Evolutionary conservation across 1,140 invertebrate genomes (phyloP), one percentile per base, ranked within the genome.

Genomic region (Harlomillsia oculata): DNA sequence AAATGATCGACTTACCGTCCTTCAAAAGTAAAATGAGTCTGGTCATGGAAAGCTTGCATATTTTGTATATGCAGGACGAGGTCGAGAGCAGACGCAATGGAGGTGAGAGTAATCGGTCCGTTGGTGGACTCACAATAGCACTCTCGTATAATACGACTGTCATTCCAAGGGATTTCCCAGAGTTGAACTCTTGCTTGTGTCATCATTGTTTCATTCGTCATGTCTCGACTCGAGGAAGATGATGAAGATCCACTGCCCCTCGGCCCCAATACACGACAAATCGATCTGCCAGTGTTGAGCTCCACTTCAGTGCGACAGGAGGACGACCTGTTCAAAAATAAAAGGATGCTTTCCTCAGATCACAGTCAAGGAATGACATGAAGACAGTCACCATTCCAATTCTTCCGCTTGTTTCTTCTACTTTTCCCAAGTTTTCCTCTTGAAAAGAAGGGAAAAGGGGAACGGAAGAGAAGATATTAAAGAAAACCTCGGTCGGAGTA

Each of bases 31-130:
- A 89, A 77, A 51, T 84, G 83, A 48, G 82, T 79, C 67, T 85
- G 89, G 72, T 93, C 89, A 65, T 91, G 87, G 6, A 81, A 73
- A 0, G 85, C 78, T 41, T 82, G 81, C 89, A 93, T 93, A 50
- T 83, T 81, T 8, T 77, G 76, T 1, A 88, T 83, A 32, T 81
- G 79, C 65, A 91, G 89, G 65, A 83, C 80, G n/a, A 92, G 75
- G 67, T 89, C 85, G 3, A 87, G 79, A 37, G 87, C 78, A 53
- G 81, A 80, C 26, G 83, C 78, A 2, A 79, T 79, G 0, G 87
- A 89, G 55, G 82, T 82, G 63, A 88, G 84, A 52, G 81, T 82
- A 65, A 87, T 83, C 28, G 76, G 71, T 60, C 65, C 58, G 48
- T 69, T 68, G 34, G 71, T 66, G 68, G 79, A 77, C 81, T 70